Evolutionary conservation across 2,113 vertebrate species (phyloP).

Genomic region (Delphinus delphis): DNA sequence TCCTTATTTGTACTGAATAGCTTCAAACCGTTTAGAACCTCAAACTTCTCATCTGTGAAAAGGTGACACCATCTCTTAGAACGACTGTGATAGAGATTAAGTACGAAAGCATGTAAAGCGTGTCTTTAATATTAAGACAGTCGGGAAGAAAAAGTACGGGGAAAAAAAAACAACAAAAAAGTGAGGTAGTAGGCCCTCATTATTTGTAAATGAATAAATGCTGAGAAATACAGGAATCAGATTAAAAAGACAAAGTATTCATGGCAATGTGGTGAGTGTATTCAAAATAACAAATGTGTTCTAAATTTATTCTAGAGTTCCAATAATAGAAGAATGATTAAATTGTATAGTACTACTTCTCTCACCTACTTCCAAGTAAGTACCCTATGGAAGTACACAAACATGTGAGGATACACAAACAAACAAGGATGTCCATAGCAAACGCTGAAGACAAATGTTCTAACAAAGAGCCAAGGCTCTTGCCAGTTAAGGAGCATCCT

Average conservation of each 20-base stretch:
- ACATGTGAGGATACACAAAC: background rate
- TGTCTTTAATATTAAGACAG: background rate
- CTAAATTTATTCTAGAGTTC: constrained; percentile 7
- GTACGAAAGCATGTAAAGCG: background rate
- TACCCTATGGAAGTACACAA: background rate
- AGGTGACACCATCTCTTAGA: background rate
- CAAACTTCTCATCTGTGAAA: background rate
- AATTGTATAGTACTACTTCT: background rate
- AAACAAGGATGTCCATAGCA: background rate
- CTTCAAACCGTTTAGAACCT: background rate
- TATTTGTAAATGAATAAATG: background rate
- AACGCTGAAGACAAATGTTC: background rate
- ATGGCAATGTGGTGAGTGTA: background rate
- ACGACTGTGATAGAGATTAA: background rate
- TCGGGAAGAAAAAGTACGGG: background rate
- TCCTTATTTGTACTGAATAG: background rate
- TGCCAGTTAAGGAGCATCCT: background rate
- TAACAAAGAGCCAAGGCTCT: background rate
- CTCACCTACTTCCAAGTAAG: background rate
- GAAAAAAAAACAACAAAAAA: background rate
- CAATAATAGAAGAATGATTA: background rate
- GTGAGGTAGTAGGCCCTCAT: background rate
- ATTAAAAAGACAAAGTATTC: background rate
- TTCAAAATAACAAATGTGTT: background rate
- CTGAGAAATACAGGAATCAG: background rate